Percentiles rank a stretch among this genome's conserved stretches.
Conservation (phyloP, 1,140 invertebrate species). For the Listronotus oregonensis region DNA sequence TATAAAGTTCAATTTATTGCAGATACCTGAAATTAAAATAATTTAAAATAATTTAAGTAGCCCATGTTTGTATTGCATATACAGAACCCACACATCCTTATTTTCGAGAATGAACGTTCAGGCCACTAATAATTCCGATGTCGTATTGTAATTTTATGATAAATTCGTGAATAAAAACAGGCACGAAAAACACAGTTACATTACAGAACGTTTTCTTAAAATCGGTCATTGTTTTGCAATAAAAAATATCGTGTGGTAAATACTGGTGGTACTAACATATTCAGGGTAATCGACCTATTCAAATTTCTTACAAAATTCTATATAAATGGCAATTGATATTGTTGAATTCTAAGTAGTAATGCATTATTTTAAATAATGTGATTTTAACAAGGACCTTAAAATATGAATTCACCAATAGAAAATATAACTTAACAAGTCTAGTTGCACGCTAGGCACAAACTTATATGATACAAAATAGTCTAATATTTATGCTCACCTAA, state of each 20-base stretch:
- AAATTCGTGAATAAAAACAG: slow-evolving; percentile 21
- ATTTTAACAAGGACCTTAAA: too few species aligned
- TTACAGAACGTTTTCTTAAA: slow-evolving; percentile 17
- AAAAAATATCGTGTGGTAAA: slow-evolving; percentile 6
- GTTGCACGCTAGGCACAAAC: too few species aligned
- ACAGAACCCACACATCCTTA: not conserved
- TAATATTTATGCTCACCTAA: too few species aligned
- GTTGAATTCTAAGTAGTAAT: too few species aligned
- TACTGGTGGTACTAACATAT: not conserved
- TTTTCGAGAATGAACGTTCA: slow-evolving; percentile 6
- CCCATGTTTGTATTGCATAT: too few species aligned
- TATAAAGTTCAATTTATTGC: too few species aligned
- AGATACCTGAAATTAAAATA: too few species aligned
- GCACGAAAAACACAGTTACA: slow-evolving; percentile 16
- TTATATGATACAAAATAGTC: too few species aligned
- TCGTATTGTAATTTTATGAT: slow-evolving; percentile 21
- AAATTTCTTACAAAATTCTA: not conserved
- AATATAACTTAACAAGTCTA: too few species aligned
- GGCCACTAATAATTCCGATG: slow-evolving; percentile 5
- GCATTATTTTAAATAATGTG: too few species aligned
- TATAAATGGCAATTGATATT: not conserved
- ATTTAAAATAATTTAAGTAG: too few species aligned
- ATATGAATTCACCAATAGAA: too few species aligned
- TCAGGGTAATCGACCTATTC: slow-evolving; percentile 1
- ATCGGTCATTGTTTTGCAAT: slow-evolving; percentile 19